Conservation (phyloP, 2,113 vertebrate species). For the Nibea coibor region DNA sequence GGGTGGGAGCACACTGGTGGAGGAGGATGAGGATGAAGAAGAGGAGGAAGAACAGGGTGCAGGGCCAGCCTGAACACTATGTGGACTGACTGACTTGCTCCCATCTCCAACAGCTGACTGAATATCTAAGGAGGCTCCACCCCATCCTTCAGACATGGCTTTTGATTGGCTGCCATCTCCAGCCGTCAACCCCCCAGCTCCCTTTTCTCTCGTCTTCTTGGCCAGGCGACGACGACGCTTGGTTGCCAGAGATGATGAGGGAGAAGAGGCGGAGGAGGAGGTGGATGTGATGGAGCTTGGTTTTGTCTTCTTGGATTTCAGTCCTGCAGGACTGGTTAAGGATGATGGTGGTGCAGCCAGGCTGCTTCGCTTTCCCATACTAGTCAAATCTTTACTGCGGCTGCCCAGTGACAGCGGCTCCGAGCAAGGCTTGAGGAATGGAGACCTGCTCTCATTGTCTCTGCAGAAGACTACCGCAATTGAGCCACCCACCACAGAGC, state of each 20-base stretch:
- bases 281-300: slow-evolving; percentile 86
- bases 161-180: slow-evolving; percentile 61
- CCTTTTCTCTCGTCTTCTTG: slow-evolving; percentile 80
- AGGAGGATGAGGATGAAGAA: slow-evolving; percentile 76
- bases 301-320: slow-evolving; percentile 84
- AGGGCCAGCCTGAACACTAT: slow-evolving; percentile 76
- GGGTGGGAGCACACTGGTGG: slow-evolving; percentile 79
- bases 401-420: slow-evolving; percentile 76
- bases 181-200: slow-evolving; percentile 9
- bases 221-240: slow-evolving; percentile 80
- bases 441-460: slow-evolving; percentile 92
- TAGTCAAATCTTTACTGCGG: slow-evolving; percentile 74
- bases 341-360: slow-evolving; percentile 63
- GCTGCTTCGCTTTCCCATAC: slow-evolving; percentile 72
- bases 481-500: slow-evolving; percentile 85
- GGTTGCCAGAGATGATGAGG: slow-evolving; percentile 76
- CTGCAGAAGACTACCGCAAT: slow-evolving; percentile 94
- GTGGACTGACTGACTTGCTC: slow-evolving; percentile 77
- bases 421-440: slow-evolving; percentile 89
- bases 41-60: slow-evolving; percentile 83
- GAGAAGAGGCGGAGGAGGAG: slow-evolving; percentile 85
- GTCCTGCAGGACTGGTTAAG: slow-evolving; percentile 49
- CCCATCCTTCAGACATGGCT: slow-evolving; percentile 69
- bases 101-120: slow-evolving; percentile 60
- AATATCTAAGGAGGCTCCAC: slow-evolving; percentile 58